phyloP scores from a whole-genome alignment of 2,797 vertebrate genomes.

The Sebastes taczanowskii region DNA sequence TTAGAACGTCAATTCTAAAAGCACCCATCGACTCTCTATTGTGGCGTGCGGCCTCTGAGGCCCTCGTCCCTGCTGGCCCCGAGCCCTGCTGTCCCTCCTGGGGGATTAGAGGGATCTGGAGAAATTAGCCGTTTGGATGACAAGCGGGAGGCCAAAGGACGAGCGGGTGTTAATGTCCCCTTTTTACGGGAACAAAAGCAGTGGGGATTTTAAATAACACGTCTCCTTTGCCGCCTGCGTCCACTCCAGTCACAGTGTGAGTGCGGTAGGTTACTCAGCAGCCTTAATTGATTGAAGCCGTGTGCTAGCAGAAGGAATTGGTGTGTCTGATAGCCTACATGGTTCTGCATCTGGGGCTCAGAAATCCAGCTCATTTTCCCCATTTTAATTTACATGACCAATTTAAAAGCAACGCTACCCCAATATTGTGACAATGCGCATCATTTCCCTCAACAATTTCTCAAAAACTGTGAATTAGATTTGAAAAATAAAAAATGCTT shows the following conservation, averaged over 20 bases:
- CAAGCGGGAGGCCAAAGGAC: constrained; percentile 90
- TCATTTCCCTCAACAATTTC: background rate
- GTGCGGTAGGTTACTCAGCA: constrained; percentile 88
- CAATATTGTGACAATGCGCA: background rate
- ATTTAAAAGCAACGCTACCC: constrained; percentile 5
- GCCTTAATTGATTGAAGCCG: constrained; percentile 95
- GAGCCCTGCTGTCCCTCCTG: constrained; percentile 89
- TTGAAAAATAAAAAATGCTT: constrained; percentile 1
- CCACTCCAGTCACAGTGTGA: constrained; percentile 72
- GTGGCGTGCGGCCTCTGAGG: constrained; percentile 83
- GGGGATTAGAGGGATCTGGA: constrained; percentile 90
- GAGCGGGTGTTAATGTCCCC: constrained; percentile 94
- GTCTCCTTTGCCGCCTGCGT: constrained; percentile 91
- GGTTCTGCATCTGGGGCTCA: constrained; percentile 69
- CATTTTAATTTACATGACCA: background rate
- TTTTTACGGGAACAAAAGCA: constrained; percentile 90
- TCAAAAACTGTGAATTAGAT: constrained; percentile 18
- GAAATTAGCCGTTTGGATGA: constrained; percentile 92
- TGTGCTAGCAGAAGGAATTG: constrained; percentile 87
- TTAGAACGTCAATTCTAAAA: constrained; percentile 83
- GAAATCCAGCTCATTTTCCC: constrained; percentile 64
- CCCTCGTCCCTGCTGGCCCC: constrained; percentile 87
- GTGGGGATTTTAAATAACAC: constrained; percentile 94
- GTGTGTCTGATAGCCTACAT: constrained; percentile 90
- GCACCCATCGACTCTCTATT: constrained; percentile 73